Evolutionary conservation across 2,113 vertebrate genomes (phyloP).

Genomic region (Poeciliopsis retropinna): DNA sequence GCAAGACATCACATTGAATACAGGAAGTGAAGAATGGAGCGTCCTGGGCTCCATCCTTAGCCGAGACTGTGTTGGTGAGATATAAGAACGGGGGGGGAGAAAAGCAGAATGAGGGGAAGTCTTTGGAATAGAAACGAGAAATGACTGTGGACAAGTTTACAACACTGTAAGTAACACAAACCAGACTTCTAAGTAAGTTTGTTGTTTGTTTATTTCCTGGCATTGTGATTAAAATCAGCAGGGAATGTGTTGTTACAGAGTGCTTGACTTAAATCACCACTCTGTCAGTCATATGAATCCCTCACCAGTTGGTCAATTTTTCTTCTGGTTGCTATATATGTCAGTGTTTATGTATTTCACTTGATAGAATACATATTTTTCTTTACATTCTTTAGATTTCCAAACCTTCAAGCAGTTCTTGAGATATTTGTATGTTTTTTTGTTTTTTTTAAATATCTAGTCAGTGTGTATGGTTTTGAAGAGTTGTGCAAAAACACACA

Average conservation of each 20-base stretch:
- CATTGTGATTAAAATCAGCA: conserved; percentile 59
- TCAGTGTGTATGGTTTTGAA: not conserved
- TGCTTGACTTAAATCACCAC: conserved; percentile 58
- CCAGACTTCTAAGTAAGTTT: not conserved
- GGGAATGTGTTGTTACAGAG: conserved; percentile 50
- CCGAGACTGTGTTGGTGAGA: conserved; percentile 46
- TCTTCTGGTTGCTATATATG: conserved; percentile 49
- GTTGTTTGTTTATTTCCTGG: conserved; percentile 49
- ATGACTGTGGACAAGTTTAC: conserved; percentile 1
- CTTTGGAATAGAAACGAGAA: not conserved
- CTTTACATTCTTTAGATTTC: not conserved
- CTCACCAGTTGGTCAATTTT: conserved; percentile 60
- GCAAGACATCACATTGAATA: conserved; percentile 47
- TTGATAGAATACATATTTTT: not conserved
- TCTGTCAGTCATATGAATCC: conserved; percentile 58
- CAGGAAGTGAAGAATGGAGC: conserved; percentile 37
- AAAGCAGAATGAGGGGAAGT: conserved; percentile 11
- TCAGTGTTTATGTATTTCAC: not conserved
- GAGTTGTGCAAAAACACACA: not conserved
- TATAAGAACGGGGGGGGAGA: conserved; percentile 4
- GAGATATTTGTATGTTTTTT: conserved; percentile 36
- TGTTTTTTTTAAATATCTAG: not conserved
- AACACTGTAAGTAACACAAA: conserved; percentile 13
- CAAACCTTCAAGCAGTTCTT: conserved; percentile 7
- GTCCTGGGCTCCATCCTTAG: conserved; percentile 39